phyloP scores from a whole-genome alignment of 2,797 vertebrate species.

The Nasua narica region DNA sequence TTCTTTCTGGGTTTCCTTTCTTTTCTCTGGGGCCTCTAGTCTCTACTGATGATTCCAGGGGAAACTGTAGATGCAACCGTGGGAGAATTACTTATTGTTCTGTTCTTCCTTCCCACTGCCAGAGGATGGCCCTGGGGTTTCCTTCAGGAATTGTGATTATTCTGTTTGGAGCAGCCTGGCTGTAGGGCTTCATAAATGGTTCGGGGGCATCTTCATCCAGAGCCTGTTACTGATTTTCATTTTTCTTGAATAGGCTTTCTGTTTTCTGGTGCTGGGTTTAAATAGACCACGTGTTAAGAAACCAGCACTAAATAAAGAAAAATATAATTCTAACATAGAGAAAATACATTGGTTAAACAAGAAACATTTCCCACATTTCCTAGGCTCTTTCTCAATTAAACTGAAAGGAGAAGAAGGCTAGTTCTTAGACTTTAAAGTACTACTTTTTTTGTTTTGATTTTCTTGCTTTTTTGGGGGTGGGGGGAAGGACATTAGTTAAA shows the following conservation, averaged over 20 bases:
- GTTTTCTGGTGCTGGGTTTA: neutral
- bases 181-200: neutral
- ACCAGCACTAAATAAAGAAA: neutral
- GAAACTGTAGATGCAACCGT: neutral
- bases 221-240: neutral
- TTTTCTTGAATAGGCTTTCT: neutral
- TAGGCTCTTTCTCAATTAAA: neutral
- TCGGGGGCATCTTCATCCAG: neutral
- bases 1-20: neutral
- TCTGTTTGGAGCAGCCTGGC: neutral
- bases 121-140: neutral
- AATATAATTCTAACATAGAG: neutral
- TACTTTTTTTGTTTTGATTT: conserved; percentile 73
- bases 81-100: neutral
- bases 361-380: neutral
- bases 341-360: neutral
- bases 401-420: neutral
- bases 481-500: neutral
- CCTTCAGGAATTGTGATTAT: neutral
- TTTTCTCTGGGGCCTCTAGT: neutral
- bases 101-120: neutral
- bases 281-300: neutral
- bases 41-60: neutral
- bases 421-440: conserved; percentile 77
- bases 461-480: neutral